phyloP scores from a whole-genome alignment of 92 coral and sea anemone species.

The Pocillopora meandrina region DNA sequence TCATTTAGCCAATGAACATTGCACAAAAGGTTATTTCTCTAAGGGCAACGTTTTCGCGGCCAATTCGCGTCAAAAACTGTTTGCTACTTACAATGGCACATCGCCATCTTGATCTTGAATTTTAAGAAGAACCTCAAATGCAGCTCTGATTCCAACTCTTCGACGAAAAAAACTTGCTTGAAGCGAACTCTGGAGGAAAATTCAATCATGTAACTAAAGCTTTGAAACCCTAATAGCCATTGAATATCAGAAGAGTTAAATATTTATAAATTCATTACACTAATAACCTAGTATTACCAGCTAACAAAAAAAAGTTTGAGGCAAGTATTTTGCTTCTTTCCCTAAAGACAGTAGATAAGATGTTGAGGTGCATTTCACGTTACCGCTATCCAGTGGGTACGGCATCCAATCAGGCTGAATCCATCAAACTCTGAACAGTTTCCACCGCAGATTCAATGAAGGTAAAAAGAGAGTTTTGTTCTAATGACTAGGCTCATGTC shows the following conservation, averaged over 20 bases:
- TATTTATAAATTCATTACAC: neutral
- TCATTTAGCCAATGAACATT: too few relatives aligned
- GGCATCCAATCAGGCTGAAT: too few relatives aligned
- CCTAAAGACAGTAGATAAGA: too few relatives aligned
- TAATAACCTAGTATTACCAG: too few relatives aligned
- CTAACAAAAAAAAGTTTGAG: too few relatives aligned
- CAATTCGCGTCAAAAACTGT: neutral
- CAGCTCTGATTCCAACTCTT: slow-evolving; percentile 90
- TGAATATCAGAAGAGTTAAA: neutral
- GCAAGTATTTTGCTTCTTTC: too few relatives aligned
- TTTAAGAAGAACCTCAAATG: slow-evolving; percentile 88
- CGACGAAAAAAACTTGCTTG: slow-evolving; percentile 96
- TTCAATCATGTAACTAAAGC: neutral
- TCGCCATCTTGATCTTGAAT: slow-evolving; percentile 64
- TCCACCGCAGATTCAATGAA: too few relatives aligned
- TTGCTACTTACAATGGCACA: slow-evolving; percentile 59
- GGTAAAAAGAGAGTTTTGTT: too few relatives aligned
- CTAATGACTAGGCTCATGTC: too few relatives aligned
- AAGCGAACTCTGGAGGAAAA: slow-evolving; percentile 69
- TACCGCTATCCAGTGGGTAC: too few relatives aligned
- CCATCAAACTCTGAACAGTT: too few relatives aligned
- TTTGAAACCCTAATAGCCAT: neutral
- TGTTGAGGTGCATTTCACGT: too few relatives aligned
- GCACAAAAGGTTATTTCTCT: neutral
- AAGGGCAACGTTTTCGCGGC: neutral